phyloP scores from a whole-genome alignment of 2,113 vertebrate species.

The Stegostoma tigrinum region DNA sequence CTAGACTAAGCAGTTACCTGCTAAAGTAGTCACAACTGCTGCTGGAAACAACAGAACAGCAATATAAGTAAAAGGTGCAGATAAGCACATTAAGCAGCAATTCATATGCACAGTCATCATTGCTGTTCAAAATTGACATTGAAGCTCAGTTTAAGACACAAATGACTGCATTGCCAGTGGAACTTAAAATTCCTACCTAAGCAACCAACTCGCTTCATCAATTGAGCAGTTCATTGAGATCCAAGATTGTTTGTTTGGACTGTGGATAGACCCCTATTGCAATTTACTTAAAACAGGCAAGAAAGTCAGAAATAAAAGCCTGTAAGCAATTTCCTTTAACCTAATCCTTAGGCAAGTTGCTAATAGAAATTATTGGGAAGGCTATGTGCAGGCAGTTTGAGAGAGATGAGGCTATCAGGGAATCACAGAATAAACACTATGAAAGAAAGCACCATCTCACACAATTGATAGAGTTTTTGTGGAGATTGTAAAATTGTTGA shows the following conservation, averaged over 20 bases:
- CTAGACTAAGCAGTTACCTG: conserved; percentile 33
- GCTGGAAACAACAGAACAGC: conserved; percentile 23
- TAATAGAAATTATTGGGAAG: background rate
- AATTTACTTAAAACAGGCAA: background rate
- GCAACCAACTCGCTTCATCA: background rate
- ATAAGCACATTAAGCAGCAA: conserved; percentile 14
- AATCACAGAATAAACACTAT: background rate
- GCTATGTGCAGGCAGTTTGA: background rate
- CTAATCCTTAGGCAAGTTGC: background rate
- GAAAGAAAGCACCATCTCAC: background rate
- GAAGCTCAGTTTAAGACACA: background rate
- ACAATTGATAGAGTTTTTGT: background rate
- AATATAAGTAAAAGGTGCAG: conserved; percentile 22
- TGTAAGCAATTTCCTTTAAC: background rate
- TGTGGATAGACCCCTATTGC: background rate
- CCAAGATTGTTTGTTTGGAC: background rate
- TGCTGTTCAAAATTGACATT: conserved; percentile 28
- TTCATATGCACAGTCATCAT: conserved; percentile 32
- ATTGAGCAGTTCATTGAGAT: background rate
- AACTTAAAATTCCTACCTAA: conserved; percentile 6
- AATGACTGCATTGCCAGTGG: background rate
- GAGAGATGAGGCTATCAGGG: background rate
- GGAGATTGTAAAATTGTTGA: background rate
- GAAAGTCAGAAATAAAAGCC: background rate
- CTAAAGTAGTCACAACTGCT: background rate